These are phyloP conservation scores for Nothoprocta perdicaria DNA, from an alignment of 2,113 vertebrate species.

Conservation along the genomic window DNA sequence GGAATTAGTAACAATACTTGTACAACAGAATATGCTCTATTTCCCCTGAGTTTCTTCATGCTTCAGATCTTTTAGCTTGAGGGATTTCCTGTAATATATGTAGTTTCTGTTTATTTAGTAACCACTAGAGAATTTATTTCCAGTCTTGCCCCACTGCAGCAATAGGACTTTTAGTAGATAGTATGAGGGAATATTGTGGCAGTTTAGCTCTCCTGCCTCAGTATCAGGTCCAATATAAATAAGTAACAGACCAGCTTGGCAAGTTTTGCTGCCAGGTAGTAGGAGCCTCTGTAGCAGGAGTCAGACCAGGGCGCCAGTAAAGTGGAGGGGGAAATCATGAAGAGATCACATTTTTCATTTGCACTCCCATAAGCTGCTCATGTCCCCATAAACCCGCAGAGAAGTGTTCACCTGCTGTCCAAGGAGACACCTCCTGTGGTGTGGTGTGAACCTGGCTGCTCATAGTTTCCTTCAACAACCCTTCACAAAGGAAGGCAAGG, in stretches of 20 bases:
- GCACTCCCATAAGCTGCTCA: neutral
- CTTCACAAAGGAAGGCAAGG: neutral
- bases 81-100: neutral
- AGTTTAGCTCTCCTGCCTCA: neutral
- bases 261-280: neutral
- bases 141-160: neutral
- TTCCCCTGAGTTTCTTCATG: neutral
- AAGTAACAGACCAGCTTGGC: neutral
- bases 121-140: neutral
- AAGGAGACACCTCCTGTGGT: neutral
- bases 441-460: neutral
- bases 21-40: neutral
- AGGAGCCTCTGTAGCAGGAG: neutral
- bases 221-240: neutral
- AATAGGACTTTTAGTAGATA: neutral
- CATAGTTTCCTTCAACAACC: neutral
- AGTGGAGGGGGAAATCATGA: neutral
- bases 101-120: neutral
- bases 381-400: neutral
- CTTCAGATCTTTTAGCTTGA: neutral
- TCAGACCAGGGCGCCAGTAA: fast-evolving
- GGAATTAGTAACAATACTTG: neutral
- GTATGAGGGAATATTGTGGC: neutral
- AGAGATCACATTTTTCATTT: fast-evolving
- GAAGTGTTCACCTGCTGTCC: fast-evolving